Conservation (phyloP, 2,113 vertebrate genomes). For the Pseudorasbora parva region DNA sequence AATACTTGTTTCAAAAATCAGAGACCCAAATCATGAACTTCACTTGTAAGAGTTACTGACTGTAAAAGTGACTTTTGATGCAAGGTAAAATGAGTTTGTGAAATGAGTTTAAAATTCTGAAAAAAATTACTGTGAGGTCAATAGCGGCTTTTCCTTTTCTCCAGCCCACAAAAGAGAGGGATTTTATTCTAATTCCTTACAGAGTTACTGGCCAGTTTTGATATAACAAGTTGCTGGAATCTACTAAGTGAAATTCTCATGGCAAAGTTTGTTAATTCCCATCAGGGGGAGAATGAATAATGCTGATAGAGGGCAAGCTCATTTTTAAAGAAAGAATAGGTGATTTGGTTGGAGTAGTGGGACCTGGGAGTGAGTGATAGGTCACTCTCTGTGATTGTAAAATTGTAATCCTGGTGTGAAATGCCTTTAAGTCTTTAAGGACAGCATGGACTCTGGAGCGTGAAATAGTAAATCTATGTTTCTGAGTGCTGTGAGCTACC, state of each 20-base stretch:
- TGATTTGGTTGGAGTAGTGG: conserved; percentile 51
- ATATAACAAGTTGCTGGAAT: conserved; percentile 33
- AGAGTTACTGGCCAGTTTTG: neutral
- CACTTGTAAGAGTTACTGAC: neutral
- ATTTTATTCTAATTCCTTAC: conserved; percentile 8
- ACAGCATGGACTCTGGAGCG: conserved; percentile 77
- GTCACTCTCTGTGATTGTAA: conserved; percentile 69
- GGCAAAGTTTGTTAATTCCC: conserved; percentile 46
- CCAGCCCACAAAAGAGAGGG: neutral
- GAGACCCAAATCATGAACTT: neutral
- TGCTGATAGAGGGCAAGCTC: conserved; percentile 60
- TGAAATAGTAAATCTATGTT: conserved; percentile 80
- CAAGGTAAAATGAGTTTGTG: no score
- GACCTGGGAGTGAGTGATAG: conserved; percentile 59
- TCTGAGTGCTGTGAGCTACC: conserved; percentile 74
- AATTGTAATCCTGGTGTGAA: conserved; percentile 77
- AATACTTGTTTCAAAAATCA: neutral
- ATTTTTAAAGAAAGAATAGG: conserved; percentile 62
- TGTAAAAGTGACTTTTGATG: neutral
- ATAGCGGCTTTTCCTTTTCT: neutral
- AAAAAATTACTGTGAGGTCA: neutral
- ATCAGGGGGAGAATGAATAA: conserved; percentile 59
- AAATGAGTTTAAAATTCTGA: neutral
- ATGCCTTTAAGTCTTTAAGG: conserved; percentile 77
- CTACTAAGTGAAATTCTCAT: conserved; percentile 36